Conservation (phyloP, 2,888 invertebrate genomes). For the Xestia xanthographa region DNA sequence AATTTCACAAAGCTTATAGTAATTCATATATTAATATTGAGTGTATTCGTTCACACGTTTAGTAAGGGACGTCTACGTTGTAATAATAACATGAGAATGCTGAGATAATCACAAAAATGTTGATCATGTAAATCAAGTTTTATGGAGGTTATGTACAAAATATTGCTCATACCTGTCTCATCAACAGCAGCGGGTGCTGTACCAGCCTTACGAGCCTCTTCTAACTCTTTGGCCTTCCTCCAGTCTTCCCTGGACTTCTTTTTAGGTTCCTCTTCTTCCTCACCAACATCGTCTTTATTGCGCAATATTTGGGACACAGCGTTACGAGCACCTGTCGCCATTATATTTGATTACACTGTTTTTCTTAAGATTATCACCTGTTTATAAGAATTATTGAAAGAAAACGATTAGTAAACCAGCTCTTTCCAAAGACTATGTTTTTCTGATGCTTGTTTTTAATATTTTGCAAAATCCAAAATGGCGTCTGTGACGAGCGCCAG, state of each 20-base stretch:
- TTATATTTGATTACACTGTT: constrained; percentile 57
- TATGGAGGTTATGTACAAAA: not conserved
- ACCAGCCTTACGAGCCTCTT: constrained; percentile 99
- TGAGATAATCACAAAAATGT: not conserved
- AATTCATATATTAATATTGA: too few relatives aligned
- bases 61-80: not conserved
- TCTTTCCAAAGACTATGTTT: too few relatives aligned
- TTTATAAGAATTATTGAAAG: not conserved
- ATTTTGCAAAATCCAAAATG: too few relatives aligned
- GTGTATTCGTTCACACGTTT: not conserved
- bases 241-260: constrained; percentile 98
- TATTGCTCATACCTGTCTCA: constrained; percentile 90
- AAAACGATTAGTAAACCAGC: too few relatives aligned
- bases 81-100: not conserved
- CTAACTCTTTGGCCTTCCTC: constrained; percentile 99
- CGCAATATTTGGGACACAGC: constrained; percentile 94
- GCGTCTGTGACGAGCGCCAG: too few relatives aligned
- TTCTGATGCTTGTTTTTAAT: too few relatives aligned
- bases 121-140: constrained; percentile 9
- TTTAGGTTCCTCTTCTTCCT: constrained; percentile 94
- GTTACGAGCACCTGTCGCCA: constrained; percentile 84
- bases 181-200: constrained; percentile 97
- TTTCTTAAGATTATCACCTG: not conserved
- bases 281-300: constrained; percentile 90
- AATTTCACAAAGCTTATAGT: not conserved